phyloP scores from a whole-genome alignment of 2,888 invertebrate genomes.

The Clunio marinus region DNA sequence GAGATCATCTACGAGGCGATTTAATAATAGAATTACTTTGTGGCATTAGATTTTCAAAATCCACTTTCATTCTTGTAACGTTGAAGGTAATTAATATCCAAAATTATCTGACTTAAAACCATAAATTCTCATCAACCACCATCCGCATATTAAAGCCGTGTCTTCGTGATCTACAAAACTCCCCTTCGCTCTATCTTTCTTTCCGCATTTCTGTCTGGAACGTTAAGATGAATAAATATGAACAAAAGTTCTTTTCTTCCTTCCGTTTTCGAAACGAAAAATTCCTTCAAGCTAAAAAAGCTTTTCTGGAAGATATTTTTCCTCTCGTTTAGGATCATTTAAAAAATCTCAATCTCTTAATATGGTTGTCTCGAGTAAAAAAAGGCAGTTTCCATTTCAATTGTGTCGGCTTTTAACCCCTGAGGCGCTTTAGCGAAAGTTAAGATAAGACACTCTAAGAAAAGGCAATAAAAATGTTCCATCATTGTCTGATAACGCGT shows the following conservation, averaged over 20 bases:
- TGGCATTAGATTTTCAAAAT: not conserved
- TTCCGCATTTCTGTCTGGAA: too few relatives aligned
- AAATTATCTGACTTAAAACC: slow-evolving; percentile 1
- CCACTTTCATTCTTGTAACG: not conserved
- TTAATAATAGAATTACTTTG: not conserved
- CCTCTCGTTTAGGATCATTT: not conserved
- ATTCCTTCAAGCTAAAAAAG: not conserved
- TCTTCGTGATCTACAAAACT: slow-evolving; percentile 5
- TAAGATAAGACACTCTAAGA: not conserved
- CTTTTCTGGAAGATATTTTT: not conserved
- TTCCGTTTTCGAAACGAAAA: too few relatives aligned
- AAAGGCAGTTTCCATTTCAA: not conserved
- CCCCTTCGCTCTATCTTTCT: not conserved
- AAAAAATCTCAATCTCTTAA: not conserved
- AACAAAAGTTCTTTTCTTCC: not conserved
- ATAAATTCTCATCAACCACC: not conserved
- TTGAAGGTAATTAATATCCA: not conserved
- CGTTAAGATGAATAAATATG: not conserved
- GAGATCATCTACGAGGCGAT: not conserved
- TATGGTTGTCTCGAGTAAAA: too few relatives aligned
- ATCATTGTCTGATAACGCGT: slow-evolving; percentile 21
- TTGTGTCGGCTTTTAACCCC: not conserved
- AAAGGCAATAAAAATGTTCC: slow-evolving; percentile 6
- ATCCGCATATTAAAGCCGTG: too few relatives aligned
- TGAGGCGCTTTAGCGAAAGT: not conserved